Evolutionary conservation across 1,140 invertebrate genomes (phyloP).

Genomic region (Chlorops oryzae): DNA sequence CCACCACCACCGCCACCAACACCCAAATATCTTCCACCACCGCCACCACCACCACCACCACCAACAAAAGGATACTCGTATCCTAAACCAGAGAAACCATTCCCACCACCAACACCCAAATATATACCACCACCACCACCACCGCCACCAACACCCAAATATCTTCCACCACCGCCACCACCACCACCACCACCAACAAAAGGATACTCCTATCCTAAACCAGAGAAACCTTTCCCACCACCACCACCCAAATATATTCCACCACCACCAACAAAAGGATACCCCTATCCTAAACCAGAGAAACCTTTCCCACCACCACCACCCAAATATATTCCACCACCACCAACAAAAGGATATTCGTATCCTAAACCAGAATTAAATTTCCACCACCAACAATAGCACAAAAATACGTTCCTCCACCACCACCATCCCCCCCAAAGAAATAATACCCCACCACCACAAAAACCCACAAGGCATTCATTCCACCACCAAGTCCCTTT

Average conservation of each 20-base stretch:
- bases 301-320: slow-evolving; percentile 26
- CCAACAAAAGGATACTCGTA: slow-evolving; percentile 4
- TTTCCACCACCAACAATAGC: neutral
- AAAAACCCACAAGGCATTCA: slow-evolving; percentile 9
- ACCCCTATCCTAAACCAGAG: slow-evolving; percentile 27
- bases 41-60: slow-evolving; percentile 19
- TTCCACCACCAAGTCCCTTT: too few species aligned
- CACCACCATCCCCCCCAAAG: neutral
- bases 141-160: neutral
- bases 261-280: slow-evolving; percentile 14
- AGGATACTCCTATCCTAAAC: slow-evolving; percentile 33
- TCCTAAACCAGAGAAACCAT: slow-evolving; percentile 13
- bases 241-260: slow-evolving; percentile 3
- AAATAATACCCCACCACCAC: neutral
- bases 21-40: slow-evolving; percentile 22
- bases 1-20: slow-evolving; percentile 19
- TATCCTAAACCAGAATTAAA: slow-evolving; percentile 23
- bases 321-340: slow-evolving; percentile 1
- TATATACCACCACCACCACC: slow-evolving; percentile 23
- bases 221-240: slow-evolving; percentile 18
- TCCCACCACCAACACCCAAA: slow-evolving; percentile 12
- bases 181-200: slow-evolving; percentile 5
- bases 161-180: too few species aligned
- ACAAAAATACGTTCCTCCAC: neutral
- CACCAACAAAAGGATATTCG: slow-evolving; percentile 23